Base-by-base conservation (phyloP, 2,113 vertebrate genomes). In the Gobius niger region DNA sequence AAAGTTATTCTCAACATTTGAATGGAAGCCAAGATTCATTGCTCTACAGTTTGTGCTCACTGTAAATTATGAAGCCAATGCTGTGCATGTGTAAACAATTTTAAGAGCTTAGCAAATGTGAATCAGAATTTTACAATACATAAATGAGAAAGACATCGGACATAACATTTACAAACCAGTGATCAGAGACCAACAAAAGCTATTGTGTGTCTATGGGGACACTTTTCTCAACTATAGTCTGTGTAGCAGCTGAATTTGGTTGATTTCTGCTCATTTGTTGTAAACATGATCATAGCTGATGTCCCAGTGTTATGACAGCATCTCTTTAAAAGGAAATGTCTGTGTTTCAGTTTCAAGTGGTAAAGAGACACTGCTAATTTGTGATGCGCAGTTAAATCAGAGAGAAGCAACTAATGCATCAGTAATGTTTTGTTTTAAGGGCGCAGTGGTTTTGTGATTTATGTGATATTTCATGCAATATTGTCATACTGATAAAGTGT, bases 241-340 rank as follows among this genome's bases (percentile, higher is more conserved):
- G 34, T 52, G 15, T 57, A 10, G 51, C 51, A 14, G 42, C 44
- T 47, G 9, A 57, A 16, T 19, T 18, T 19, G 12, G 44, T 49
- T 19, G 34, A 9, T 49, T 56, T 7, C 10, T 66, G 41, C 51
- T 53, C 14, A 52, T 67, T 56, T 51, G 64, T 59, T 18, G 13
- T 24, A 16, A 16, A 19, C 13, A 11, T 5, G 41, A 59, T 34
- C 50, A 19, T 44, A 15, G 15, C 60, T 47, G 12, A 19, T 47
- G 69, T 47, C 56, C 41, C 41, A 18, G n/a, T 63, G 60, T 63
- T 46, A 47, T 63, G 42, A 63, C 60, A 60, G 40, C 57, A 60
- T 12, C 57, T 2, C 40, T 60, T 60, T 60, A 40, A 12, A 14
- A 12, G 54, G 52, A 60, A 60, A 60, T 60, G 40, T 42, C 57